A percentile compares a stretch with the other conserved stretches of the same genome.
Evolutionary conservation across 2,888 invertebrate genomes (phyloP).

Genomic region (Tachina grossa): DNA sequence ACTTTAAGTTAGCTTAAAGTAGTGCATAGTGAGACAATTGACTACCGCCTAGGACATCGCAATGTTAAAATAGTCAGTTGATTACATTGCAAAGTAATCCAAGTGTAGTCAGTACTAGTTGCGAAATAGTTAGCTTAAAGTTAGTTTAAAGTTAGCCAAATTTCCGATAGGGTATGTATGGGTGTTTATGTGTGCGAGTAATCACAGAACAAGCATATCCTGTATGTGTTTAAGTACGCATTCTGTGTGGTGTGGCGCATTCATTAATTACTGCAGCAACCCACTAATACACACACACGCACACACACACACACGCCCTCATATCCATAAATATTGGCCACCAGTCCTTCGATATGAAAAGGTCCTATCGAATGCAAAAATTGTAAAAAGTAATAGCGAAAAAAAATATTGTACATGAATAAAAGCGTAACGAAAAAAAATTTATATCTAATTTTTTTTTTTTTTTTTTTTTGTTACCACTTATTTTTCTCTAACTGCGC

Average conservation of each 20-base stretch:
- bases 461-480: conserved; percentile 43
- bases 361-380: conserved; percentile 58
- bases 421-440: conserved; percentile 45
- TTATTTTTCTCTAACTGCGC: conserved; percentile 22
- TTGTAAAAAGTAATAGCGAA: conserved; percentile 23
- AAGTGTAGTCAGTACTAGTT: no score
- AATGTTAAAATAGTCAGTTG: no score
- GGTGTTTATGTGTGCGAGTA: conserved; percentile 7
- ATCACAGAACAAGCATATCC: not conserved
- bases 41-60: no score
- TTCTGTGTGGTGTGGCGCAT: conserved; percentile 46
- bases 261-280: conserved; percentile 71
- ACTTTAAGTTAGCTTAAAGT: no score
- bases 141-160: no score
- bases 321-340: conserved; percentile 43
- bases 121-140: no score
- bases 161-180: no score
- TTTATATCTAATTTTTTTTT: conserved; percentile 28
- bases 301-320: not conserved
- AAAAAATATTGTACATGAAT: conserved; percentile 25
- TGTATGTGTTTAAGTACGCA: not conserved
- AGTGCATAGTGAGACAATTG: no score
- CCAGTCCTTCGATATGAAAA: conserved; percentile 32
- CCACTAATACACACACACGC: conserved; percentile 40
- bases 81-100: no score